A percentile compares a stretch with the other conserved stretches of the same genome.
Evolutionary conservation across 2,113 vertebrate species (phyloP).

Genomic region (Pseudolaguvia tuberculata): DNA sequence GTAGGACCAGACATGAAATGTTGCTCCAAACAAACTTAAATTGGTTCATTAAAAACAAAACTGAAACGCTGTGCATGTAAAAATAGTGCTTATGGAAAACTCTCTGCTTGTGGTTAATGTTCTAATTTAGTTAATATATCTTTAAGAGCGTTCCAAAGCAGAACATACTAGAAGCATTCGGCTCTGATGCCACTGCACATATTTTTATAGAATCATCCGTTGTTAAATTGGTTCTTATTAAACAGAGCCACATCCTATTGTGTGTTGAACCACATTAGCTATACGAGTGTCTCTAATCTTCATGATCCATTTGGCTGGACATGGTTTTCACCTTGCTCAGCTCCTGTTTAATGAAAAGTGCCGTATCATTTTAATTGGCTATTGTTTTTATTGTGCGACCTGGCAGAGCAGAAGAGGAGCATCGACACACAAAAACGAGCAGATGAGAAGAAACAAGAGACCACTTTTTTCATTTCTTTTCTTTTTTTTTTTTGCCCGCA

Average conservation of each 20-base stretch:
- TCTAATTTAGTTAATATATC: constrained; percentile 18
- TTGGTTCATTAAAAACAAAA: constrained; percentile 7
- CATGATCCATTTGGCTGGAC: constrained; percentile 17
- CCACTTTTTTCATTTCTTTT: constrained; percentile 27
- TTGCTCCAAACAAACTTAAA: neutral
- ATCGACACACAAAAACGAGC: neutral
- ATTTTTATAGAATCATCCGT: constrained; percentile 7
- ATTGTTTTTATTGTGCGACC: constrained; percentile 37
- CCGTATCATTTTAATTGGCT: constrained; percentile 44
- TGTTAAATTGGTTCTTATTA: constrained; percentile 17
- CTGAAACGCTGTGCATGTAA: neutral
- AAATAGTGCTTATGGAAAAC: constrained; percentile 18
- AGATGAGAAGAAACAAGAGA: neutral
- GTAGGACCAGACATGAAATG: neutral
- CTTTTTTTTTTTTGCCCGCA: constrained; percentile 38
- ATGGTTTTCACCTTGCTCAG: constrained; percentile 26
- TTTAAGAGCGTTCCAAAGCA: neutral
- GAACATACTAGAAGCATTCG: constrained; percentile 6
- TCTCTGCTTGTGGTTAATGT: constrained; percentile 9
- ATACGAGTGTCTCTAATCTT: constrained; percentile 4
- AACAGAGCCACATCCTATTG: neutral
- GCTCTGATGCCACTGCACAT: constrained; percentile 5
- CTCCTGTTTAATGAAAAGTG: constrained; percentile 36
- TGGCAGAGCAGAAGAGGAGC: constrained; percentile 16
- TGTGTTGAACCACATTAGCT: constrained; percentile 8